Base-by-base conservation (phyloP, 2,888 invertebrate species). In the Toxonevra muliebris region DNA sequence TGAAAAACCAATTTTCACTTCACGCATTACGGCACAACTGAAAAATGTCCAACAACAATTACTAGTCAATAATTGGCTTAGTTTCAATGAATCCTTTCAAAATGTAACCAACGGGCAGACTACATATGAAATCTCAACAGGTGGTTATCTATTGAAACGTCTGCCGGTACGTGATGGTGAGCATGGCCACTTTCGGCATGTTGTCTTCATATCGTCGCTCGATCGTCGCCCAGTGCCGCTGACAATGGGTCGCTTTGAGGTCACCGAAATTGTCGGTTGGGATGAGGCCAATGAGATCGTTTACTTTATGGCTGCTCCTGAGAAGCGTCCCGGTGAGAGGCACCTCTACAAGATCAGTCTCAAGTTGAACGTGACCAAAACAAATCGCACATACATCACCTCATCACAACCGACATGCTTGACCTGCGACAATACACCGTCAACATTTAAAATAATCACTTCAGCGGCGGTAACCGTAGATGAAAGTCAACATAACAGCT, bases 271-370 rank as follows among this genome's bases (percentile, higher is more conserved):
- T 30, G 84, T 92, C 9, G 92, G 91, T 0, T 94, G 93, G 93
- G 93, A 94, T 78, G 92, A 92, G 77, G 85, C 87, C 66, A 89
- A 89, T 74, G 88, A 90, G 72, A 85, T 90, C 61, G 88, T 93
- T 90, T 96, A 94, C 84, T 93, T 92, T 77, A 89, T 94, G 75
- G 94, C 93, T 48, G 93, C 93, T 8, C 91, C 91, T 2, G 91
- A 92, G 75, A 90, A 90, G 60, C 88, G 90, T 73, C 93, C 96
- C 0, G 92, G 93, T 0, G 91, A 92, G 79, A 88, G 94, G 1
- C 96, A 96, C 84, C 86, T 96, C 72, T 95, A 92, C 87, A 89
- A 92, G 80, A 90, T 93, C 73, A 81, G 79, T 80, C 77, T 88
- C 78, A 84, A 87, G 83, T 79, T 87, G 82, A 78, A 85, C 82